These are phyloP conservation scores for Oncorhynchus kisutch DNA, from an alignment of 2,113 vertebrate species.

Conservation along the genomic window DNA sequence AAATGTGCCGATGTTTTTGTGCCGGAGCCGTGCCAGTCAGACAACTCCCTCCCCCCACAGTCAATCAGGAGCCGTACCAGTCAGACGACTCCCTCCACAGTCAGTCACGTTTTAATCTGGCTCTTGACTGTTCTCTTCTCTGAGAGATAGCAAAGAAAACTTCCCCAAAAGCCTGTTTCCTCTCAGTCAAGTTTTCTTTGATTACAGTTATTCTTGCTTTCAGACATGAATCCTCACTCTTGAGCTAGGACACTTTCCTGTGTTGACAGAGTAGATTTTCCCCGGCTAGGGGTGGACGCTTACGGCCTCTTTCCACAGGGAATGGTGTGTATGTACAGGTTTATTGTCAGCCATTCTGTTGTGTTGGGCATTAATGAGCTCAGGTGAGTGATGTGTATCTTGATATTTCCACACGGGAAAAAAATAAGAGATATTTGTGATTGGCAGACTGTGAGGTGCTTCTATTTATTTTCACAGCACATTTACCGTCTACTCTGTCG, in stretches of 20 bases:
- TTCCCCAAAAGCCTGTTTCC: constrained; percentile 20
- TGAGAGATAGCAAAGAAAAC: constrained; percentile 35
- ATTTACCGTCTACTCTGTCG: constrained; percentile 65
- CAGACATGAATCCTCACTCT: constrained; percentile 37
- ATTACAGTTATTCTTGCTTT: constrained; percentile 22
- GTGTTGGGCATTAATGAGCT: constrained; percentile 48
- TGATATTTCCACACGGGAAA: constrained; percentile 55
- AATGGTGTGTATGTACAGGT: constrained; percentile 39
- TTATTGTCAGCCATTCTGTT: constrained; percentile 54
- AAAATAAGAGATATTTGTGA: constrained; percentile 43
- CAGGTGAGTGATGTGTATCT: constrained; percentile 49
- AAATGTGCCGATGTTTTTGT: constrained; percentile 34
- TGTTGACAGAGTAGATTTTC: constrained; percentile 56
- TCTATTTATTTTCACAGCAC: constrained; percentile 64
- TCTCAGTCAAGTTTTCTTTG: constrained; percentile 27
- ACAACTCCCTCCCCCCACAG: not conserved
- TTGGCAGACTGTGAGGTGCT: constrained; percentile 60
- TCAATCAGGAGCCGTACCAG: too few relatives aligned
- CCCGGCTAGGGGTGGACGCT: constrained; percentile 26
- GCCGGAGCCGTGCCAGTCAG: not conserved
- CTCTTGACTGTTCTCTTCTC: constrained; percentile 32
- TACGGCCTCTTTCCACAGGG: constrained; percentile 8
- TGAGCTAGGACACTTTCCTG: constrained; percentile 43
- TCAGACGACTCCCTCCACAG: not conserved
- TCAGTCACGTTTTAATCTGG: constrained; percentile 15